Percentiles rank a stretch among this genome's conserved stretches.
Evolutionary conservation across 1,140 invertebrate species (phyloP).

Genomic region (Matsumurasca onukii): DNA sequence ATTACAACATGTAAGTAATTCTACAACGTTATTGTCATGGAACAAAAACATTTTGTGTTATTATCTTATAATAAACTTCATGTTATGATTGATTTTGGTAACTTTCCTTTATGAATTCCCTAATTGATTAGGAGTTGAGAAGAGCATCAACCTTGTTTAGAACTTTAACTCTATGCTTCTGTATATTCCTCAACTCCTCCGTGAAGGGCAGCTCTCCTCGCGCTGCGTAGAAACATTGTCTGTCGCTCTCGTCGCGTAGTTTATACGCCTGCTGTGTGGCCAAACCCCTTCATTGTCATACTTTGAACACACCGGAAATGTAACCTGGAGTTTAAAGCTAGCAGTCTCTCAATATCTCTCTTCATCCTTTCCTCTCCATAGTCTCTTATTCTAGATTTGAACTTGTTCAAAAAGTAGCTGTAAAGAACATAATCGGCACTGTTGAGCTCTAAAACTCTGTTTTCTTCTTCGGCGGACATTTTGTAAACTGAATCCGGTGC

Average conservation of each 20-base stretch:
- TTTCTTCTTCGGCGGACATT: constrained; percentile 29
- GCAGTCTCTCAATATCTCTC: constrained; percentile 39
- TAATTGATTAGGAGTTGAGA: constrained; percentile 15
- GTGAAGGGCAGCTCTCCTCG: constrained; percentile 38
- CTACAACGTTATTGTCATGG: too few species aligned
- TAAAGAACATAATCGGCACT: constrained; percentile 46
- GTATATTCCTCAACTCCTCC: constrained; percentile 32
- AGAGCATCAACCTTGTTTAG: constrained; percentile 24
- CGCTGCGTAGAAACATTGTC: constrained; percentile 34
- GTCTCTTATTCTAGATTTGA: constrained; percentile 40
- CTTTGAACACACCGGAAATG: constrained; percentile 37
- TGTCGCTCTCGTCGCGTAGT: constrained; percentile 31
- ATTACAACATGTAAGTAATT: too few species aligned
- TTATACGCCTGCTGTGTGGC: constrained; percentile 37
- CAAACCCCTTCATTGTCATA: constrained; percentile 36
- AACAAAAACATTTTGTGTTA: too few species aligned
- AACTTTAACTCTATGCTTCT: constrained; percentile 32
- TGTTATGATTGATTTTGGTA: too few species aligned
- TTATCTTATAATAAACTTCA: too few species aligned
- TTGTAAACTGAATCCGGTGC: constrained; percentile 1
- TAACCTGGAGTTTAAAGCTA: constrained; percentile 36
- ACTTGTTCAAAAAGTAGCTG: constrained; percentile 45
- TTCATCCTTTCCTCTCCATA: constrained; percentile 44
- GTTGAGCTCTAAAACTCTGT: constrained; percentile 41
- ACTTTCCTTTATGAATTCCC: too few species aligned